These are phyloP conservation scores for Drosophila paulistorum DNA, from an alignment of 1,140 invertebrate species.

Conservation along the genomic window DNA sequence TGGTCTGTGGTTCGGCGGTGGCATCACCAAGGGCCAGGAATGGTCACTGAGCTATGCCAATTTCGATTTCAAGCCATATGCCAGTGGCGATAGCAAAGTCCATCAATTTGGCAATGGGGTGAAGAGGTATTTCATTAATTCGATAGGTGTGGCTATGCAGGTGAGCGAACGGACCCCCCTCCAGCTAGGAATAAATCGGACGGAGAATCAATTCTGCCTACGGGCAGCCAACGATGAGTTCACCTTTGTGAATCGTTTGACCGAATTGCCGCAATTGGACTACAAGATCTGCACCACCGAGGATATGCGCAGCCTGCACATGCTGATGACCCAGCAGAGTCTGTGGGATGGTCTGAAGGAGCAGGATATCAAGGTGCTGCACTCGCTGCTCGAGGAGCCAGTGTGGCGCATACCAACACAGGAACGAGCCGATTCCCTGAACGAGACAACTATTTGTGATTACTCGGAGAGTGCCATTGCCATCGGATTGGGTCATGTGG, in stretches of 20 bases:
- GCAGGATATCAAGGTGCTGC: constrained; percentile 88
- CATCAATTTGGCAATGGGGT: constrained; percentile 92
- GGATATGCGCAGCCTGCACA: constrained; percentile 90
- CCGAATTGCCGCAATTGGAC: constrained; percentile 87
- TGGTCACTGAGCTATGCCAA: constrained; percentile 91
- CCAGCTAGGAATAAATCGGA: constrained; percentile 89
- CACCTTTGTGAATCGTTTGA: constrained; percentile 88
- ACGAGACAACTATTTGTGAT: constrained; percentile 89
- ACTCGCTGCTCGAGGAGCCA: constrained; percentile 90
- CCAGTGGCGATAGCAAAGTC: constrained; percentile 91
- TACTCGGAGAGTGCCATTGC: constrained; percentile 92
- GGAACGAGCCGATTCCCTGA: constrained; percentile 85
- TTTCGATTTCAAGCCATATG: constrained; percentile 90
- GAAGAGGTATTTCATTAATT: constrained; percentile 92
- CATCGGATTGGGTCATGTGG: constrained; percentile 90
- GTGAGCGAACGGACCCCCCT: constrained; percentile 90
- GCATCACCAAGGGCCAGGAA: constrained; percentile 89
- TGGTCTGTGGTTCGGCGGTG: constrained; percentile 92
- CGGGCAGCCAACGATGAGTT: constrained; percentile 90
- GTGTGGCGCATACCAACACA: constrained; percentile 91
- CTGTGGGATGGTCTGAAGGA: constrained; percentile 92
- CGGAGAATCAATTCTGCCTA: constrained; percentile 88
- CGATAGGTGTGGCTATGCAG: constrained; percentile 91
- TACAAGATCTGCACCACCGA: constrained; percentile 93
- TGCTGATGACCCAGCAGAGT: constrained; percentile 87